Percentiles rank a stretch among this genome's conserved stretches.
Evolutionary conservation across 2,888 invertebrate genomes (phyloP).

Genomic region (Volucella bombylans): DNA sequence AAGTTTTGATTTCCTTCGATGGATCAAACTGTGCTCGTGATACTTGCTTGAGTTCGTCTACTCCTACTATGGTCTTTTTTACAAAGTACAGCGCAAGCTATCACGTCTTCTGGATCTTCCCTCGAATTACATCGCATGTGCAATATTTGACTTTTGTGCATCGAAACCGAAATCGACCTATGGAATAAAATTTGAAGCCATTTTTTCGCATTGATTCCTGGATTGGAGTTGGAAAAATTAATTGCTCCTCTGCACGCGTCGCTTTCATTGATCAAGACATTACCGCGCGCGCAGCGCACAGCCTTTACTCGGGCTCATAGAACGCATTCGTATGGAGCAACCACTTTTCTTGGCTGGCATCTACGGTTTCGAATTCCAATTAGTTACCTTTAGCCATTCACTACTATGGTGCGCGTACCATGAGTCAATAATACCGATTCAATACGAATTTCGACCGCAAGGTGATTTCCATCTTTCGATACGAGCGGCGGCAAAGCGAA

Average conservation of each 20-base stretch:
- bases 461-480: conserved; percentile 71
- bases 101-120: conserved; percentile 57
- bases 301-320: conserved; percentile 11
- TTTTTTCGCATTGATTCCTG: conserved; percentile 56
- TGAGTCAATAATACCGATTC: conserved; percentile 50
- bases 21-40: conserved; percentile 44
- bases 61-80: conserved; percentile 33
- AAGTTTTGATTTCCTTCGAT: conserved; percentile 56
- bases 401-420: conserved; percentile 15
- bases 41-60: conserved; percentile 38
- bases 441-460: conserved; percentile 54
- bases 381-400: conserved; percentile 67
- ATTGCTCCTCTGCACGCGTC: conserved; percentile 82
- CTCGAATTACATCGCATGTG: conserved; percentile 64
- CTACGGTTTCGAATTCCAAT: conserved; percentile 66
- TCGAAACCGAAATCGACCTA: conserved; percentile 37
- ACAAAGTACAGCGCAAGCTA: conserved; percentile 27
- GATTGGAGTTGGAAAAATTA: conserved; percentile 79
- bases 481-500: conserved; percentile 57
- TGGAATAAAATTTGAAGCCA: conserved; percentile 59
- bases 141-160: conserved; percentile 65
- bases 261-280: conserved; percentile 77
- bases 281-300: conserved; percentile 29
- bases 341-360: conserved; percentile 56
- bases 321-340: conserved; percentile 56